These are phyloP conservation scores for Sphaeramia orbicularis DNA, from an alignment of 2,797 vertebrate species.

Conservation along the genomic window DNA sequence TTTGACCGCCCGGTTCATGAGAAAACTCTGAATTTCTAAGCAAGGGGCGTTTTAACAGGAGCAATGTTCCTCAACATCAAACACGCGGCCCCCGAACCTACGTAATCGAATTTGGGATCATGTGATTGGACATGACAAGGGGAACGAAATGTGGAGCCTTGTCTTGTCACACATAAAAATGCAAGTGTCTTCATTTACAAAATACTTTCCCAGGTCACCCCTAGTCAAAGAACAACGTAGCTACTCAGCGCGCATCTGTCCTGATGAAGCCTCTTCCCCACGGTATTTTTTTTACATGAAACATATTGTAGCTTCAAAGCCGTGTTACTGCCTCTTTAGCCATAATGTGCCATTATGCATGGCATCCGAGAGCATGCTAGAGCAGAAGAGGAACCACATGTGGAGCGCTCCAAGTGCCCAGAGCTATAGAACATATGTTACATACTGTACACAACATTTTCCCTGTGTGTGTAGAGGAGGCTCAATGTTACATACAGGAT, in stretches of 20 bases:
- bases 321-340: conserved; percentile 72
- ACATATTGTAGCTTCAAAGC: conserved; percentile 76
- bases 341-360: conserved; percentile 77
- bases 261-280: conserved; percentile 52
- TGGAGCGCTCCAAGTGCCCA: conserved; percentile 63
- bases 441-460: conserved; percentile 56
- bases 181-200: conserved; percentile 25
- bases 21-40: conserved; percentile 27
- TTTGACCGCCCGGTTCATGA: conserved; percentile 52
- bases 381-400: conserved; percentile 79
- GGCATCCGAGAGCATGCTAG: conserved; percentile 65
- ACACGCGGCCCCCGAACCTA: conserved; percentile 48
- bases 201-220: conserved; percentile 35
- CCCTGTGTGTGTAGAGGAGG: conserved; percentile 6
- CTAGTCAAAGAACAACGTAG: conserved; percentile 38
- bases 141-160: conserved; percentile 29
- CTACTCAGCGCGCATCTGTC: conserved; percentile 50
- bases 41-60: conserved; percentile 36
- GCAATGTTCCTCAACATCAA: conserved; percentile 61
- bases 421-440: conserved; percentile 76
- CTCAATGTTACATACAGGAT: conserved; percentile 42
- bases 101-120: conserved; percentile 70
- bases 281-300: conserved; percentile 65
- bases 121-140: conserved; percentile 69
- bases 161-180: conserved; percentile 5